Evolutionary conservation across 2,113 vertebrate species (phyloP).

Genomic region (Oryzias celebensis): DNA sequence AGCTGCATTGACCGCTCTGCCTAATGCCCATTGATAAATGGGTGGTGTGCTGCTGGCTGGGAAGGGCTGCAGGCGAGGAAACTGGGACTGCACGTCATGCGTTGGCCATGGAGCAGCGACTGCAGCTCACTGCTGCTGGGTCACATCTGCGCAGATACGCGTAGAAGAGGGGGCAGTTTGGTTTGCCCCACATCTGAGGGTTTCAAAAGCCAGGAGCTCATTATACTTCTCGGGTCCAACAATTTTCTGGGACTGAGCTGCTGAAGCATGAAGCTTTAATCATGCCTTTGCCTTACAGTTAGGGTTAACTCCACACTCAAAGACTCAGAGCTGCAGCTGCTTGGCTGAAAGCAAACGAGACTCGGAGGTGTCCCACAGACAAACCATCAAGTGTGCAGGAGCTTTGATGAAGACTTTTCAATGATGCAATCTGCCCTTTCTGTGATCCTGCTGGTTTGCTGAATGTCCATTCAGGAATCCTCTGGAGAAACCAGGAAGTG

Average conservation of each 20-base stretch:
- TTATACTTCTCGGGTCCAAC: neutral
- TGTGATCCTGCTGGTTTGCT: neutral
- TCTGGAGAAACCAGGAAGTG: too few relatives aligned
- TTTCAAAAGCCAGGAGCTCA: neutral
- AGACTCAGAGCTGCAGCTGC: neutral
- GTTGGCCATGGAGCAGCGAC: constrained; percentile 26
- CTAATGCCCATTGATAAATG: constrained; percentile 65
- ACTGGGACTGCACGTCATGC: constrained; percentile 28
- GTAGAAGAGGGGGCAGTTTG: neutral
- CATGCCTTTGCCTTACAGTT: neutral
- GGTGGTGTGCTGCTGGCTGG: constrained; percentile 24
- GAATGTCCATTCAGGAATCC: too few relatives aligned
- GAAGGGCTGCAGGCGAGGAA: constrained; percentile 31
- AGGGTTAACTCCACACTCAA: neutral
- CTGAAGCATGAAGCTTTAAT: neutral
- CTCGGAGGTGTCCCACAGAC: neutral
- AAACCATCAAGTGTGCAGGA: neutral
- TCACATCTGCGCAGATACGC: constrained; percentile 14
- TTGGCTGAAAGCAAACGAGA: neutral
- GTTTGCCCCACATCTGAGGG: neutral
- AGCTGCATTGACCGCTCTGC: constrained; percentile 51
- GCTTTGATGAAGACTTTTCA: neutral
- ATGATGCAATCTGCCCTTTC: neutral
- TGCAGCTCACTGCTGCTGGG: constrained; percentile 5
- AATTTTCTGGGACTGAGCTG: neutral